Conservation (phyloP, 2,797 vertebrate genomes). For the Paratrypauchen microcephalus region DNA sequence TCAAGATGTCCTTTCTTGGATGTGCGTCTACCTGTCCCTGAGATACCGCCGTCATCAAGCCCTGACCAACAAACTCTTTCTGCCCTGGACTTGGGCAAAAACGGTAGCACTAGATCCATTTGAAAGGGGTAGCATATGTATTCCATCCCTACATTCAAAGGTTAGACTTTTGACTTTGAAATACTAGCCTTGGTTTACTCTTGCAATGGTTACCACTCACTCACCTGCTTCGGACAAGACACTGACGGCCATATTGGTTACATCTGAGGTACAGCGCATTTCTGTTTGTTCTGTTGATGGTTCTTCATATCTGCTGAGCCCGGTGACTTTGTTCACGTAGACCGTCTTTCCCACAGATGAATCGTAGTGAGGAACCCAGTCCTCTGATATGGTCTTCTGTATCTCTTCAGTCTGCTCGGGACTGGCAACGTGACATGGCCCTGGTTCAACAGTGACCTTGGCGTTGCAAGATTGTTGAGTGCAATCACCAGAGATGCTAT, state of each 20-base stretch:
- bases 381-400: slow-evolving; percentile 43
- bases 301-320: slow-evolving; percentile 86
- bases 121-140: slow-evolving; percentile 94
- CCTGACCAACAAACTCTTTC: slow-evolving; percentile 80
- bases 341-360: slow-evolving; percentile 78
- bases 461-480: slow-evolving; percentile 18
- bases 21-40: slow-evolving; percentile 21
- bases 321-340: slow-evolving; percentile 89
- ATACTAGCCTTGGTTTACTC: not conserved
- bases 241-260: slow-evolving; percentile 88
- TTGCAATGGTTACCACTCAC: slow-evolving; percentile 22
- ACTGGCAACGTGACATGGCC: slow-evolving; percentile 3
- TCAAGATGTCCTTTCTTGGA: slow-evolving; percentile 1
- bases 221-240: slow-evolving; percentile 86
- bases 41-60: slow-evolving; percentile 81
- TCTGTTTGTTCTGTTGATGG: slow-evolving; percentile 68
- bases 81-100: slow-evolving; percentile 85
- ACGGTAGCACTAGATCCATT: slow-evolving; percentile 87
- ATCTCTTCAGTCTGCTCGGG: slow-evolving; percentile 13
- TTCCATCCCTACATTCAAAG: slow-evolving; percentile 83
- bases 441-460: not conserved
- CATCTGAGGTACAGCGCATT: slow-evolving; percentile 81
- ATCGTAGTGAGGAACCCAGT: slow-evolving; percentile 90
- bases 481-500: not conserved
- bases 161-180: slow-evolving; percentile 13